Conservation (phyloP, 2,113 vertebrate species). For the Eulemur macaco region DNA sequence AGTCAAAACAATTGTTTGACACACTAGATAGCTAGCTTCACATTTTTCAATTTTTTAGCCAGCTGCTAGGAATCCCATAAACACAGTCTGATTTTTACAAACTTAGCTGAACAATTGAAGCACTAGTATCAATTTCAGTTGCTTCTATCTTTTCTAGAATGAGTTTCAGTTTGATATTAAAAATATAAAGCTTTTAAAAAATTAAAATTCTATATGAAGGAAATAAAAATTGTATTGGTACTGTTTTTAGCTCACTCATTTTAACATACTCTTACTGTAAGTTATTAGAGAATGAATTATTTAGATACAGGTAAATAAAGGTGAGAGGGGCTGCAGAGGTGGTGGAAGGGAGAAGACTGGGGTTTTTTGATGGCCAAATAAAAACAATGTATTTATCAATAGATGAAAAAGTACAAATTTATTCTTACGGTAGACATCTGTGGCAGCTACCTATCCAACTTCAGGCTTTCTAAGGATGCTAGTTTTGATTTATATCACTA, state of each 20-base stretch:
- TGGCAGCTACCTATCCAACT: not conserved
- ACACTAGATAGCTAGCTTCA: not conserved
- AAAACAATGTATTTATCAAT: not conserved
- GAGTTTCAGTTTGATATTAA: not conserved
- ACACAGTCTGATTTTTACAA: not conserved
- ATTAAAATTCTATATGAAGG: not conserved
- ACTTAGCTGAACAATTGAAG: not conserved
- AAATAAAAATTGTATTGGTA: not conserved
- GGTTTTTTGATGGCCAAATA: not conserved
- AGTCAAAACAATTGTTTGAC: conserved; percentile 9
- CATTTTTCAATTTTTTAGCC: not conserved
- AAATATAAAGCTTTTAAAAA: not conserved
- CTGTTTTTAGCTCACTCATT: not conserved
- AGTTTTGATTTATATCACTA: not conserved
- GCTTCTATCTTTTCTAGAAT: not conserved
- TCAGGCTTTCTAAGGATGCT: not conserved
- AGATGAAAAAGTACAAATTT: not conserved
- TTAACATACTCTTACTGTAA: not conserved
- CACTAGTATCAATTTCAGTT: not conserved
- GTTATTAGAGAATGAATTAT: not conserved
- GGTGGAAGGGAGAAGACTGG: not conserved
- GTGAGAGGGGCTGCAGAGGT: not conserved
- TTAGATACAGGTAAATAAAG: not conserved
- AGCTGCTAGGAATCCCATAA: not conserved
- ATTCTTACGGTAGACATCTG: not conserved